Conservation (phyloP, 2,113 vertebrate genomes). For the Danio rerio region DNA sequence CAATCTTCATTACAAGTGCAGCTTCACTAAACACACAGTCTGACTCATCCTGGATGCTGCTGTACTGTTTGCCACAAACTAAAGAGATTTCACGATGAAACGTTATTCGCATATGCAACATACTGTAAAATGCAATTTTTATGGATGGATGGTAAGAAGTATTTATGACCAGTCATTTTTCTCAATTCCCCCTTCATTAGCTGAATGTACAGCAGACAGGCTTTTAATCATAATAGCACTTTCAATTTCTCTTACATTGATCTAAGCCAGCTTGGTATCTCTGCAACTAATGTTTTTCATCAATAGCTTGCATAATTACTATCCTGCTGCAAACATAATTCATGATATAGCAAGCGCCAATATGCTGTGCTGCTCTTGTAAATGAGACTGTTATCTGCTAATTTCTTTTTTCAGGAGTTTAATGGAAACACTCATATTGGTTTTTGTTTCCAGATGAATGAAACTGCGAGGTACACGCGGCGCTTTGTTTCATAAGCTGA, state of each 20-base stretch:
- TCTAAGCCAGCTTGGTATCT: conserved; percentile 16
- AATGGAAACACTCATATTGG: background rate
- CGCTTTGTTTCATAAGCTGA: conserved; percentile 24
- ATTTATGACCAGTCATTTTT: conserved; percentile 7
- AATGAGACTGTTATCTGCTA: conserved; percentile 29
- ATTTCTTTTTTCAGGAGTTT: conserved; percentile 16
- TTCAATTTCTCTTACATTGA: background rate
- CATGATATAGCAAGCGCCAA: conserved; percentile 3
- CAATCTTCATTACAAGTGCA: conserved; percentile 6
- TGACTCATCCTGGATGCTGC: background rate
- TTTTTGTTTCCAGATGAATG: background rate
- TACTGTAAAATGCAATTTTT: background rate
- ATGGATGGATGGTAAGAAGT: no score
- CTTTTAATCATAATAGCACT: conserved; percentile 28
- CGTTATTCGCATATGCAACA: background rate
- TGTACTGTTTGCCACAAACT: background rate
- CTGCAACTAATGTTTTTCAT: background rate
- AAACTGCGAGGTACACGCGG: background rate
- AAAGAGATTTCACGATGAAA: background rate
- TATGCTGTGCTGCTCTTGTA: conserved; percentile 21
- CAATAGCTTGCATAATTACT: conserved; percentile 22
- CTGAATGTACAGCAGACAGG: background rate
- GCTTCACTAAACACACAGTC: background rate
- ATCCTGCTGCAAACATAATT: background rate
- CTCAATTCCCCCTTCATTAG: background rate